These are phyloP conservation scores for Python bivittatus DNA, from an alignment of 2,113 vertebrate genomes.

Conservation along the genomic window DNA sequence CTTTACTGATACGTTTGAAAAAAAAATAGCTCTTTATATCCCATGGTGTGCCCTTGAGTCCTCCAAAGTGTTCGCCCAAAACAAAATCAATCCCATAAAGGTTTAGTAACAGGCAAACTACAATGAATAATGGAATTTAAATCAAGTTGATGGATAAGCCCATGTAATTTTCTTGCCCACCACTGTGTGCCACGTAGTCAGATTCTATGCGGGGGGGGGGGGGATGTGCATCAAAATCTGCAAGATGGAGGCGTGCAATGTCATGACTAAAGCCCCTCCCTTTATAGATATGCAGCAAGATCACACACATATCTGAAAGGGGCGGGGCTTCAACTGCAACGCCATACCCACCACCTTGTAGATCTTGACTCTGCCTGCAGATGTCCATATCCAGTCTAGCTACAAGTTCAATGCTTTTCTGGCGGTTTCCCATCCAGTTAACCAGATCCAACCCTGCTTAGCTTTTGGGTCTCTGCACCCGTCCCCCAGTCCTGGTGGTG, in stretches of 20 bases:
- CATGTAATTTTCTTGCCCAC: background rate
- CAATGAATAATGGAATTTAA: background rate
- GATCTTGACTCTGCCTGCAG: background rate
- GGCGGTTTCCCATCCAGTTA: background rate
- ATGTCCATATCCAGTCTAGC: background rate
- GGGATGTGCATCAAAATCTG: background rate
- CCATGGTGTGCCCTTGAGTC: too few species aligned
- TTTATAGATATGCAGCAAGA: background rate
- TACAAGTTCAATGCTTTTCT: background rate
- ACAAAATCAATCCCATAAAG: background rate
- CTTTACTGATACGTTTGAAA: too few species aligned
- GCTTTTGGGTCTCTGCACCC: background rate
- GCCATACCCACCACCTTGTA: background rate
- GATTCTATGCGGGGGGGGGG: background rate
- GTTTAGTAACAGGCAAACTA: background rate
- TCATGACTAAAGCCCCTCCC: background rate
- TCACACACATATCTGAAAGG: background rate
- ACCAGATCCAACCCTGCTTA: background rate
- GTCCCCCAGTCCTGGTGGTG: background rate
- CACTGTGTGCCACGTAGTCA: background rate
- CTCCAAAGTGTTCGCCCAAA: too few species aligned
- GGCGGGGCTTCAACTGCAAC: background rate
- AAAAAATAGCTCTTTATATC: too few species aligned
- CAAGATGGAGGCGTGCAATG: background rate
- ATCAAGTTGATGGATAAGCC: background rate